Evolutionary conservation across 2,888 invertebrate genomes (phyloP), one percentile per base, ranked within the genome.

Genomic region (Ariolimax columbianus): DNA sequence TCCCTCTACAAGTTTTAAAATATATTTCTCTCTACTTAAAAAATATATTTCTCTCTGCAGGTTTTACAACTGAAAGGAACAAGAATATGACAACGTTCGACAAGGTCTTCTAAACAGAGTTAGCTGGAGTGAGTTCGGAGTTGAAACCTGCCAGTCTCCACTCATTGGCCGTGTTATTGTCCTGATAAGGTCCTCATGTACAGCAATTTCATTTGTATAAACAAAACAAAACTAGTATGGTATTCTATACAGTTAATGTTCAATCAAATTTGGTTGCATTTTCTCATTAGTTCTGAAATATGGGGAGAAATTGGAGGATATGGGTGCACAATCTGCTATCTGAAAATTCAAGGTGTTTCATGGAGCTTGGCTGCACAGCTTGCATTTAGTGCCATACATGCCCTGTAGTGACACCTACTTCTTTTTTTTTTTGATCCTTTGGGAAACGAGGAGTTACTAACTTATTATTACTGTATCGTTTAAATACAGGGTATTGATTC

Each of bases 11-110:
- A 11, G 14, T 14, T 47, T 47, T 47, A 47, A 11, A 47, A 47
- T 47, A 23, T 17, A 19, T 55, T 9, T 55, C 19, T 23, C 3
- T 55, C 3, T 19, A 55, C 23, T 19, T 19, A 55, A 23, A 55
- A 19, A 3, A 55, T 19, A 33, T 14, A 43, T 3, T 30, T 55
- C 75, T 47, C 30, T 47, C 26, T 88, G 43, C 90, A 92, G 92
- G 96, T 98, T 92, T 96, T 98, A 92, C 98, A 98, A 94, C 97
- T 98, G 95, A 98, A 97, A 95, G 98, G 98, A 91, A 97, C 98
- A 92, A 96, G 98, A 93, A 98, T 98, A 97, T 98, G 97, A 97
- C 63, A 38, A 33, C n/a, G 30, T 47, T 51, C 51, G 0, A n/a
- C 7, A 68, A 68, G 38, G 70, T 70, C 36, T 38, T 70, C 26